Conservation (phyloP, 1,140 invertebrate species). For the Temnothorax nylanderi region DNA sequence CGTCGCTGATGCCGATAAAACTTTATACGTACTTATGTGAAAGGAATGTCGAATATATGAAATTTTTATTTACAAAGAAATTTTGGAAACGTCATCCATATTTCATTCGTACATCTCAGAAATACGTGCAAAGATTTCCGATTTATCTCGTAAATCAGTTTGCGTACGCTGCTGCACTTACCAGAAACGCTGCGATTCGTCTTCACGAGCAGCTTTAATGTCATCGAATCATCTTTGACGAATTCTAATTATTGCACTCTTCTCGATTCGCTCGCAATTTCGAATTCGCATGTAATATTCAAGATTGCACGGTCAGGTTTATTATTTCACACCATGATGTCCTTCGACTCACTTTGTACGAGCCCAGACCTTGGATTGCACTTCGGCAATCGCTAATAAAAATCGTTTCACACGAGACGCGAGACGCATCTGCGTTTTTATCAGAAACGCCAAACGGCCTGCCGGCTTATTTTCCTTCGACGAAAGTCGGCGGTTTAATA, state of each 20-base stretch:
- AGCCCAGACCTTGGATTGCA: not conserved
- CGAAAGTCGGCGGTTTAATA: slow-evolving; percentile 44
- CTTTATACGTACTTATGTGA: not conserved
- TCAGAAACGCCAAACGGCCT: not conserved
- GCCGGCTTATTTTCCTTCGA: slow-evolving; percentile 46
- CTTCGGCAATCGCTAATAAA: slow-evolving; percentile 17
- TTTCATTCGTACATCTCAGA: not conserved
- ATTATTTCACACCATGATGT: slow-evolving; percentile 22
- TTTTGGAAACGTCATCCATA: not conserved
- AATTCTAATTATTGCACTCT: slow-evolving; percentile 9
- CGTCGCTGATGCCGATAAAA: not conserved
- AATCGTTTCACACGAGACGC: not conserved
- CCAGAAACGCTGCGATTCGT: slow-evolving; percentile 13
- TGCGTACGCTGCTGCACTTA: not conserved
- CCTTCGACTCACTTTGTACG: not conserved
- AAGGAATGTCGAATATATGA: not conserved
- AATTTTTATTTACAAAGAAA: not conserved
- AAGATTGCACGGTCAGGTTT: slow-evolving; percentile 1
- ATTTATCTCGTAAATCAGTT: slow-evolving; percentile 3
- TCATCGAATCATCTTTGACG: not conserved
- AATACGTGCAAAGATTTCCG: not conserved
- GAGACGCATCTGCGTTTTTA: slow-evolving; percentile 16
- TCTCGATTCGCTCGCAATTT: not conserved
- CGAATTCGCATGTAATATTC: not conserved
- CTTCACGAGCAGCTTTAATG: slow-evolving; percentile 24